These are phyloP conservation scores for Sturmia bella DNA, from an alignment of 2,888 invertebrate genomes.

Conservation along the genomic window DNA sequence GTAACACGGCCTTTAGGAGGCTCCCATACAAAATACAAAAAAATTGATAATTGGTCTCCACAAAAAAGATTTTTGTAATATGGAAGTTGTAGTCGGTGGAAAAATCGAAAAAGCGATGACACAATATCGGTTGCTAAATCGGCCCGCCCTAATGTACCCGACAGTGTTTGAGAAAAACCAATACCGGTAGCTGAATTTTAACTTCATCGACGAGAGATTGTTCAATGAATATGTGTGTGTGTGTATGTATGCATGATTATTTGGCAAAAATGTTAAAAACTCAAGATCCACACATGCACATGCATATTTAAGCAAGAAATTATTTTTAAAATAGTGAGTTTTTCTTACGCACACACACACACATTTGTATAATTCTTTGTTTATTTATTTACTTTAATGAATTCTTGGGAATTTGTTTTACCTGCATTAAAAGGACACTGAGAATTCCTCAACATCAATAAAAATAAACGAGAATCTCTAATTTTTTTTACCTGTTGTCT, in stretches of 20 bases:
- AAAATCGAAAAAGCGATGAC: too few species aligned
- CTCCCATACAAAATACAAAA: too few species aligned
- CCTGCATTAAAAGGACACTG: slow-evolving; percentile 45
- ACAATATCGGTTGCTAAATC: too few species aligned
- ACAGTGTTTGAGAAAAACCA: slow-evolving; percentile 33
- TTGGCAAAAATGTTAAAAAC: too few species aligned
- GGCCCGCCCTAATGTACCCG: slow-evolving; percentile 27
- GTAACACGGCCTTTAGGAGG: too few species aligned
- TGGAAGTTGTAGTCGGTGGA: too few species aligned
- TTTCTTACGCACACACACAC: neutral
- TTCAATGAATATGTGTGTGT: too few species aligned
- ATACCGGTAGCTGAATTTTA: slow-evolving; percentile 55
- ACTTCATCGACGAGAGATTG: slow-evolving; percentile 35
- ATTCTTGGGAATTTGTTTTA: slow-evolving; percentile 40
- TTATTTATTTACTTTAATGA: slow-evolving; percentile 56
- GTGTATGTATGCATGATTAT: too few species aligned
- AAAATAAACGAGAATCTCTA: slow-evolving; percentile 22
- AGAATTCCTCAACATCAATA: slow-evolving; percentile 17
- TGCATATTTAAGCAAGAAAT: too few species aligned
- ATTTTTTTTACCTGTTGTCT: slow-evolving; percentile 59
- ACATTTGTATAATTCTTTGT: slow-evolving; percentile 25
- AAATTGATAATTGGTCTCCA: too few species aligned
- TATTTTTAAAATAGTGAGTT: too few species aligned
- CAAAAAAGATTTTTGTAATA: too few species aligned
- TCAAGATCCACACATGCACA: neutral